These are phyloP conservation scores for Eurois occulta DNA, from an alignment of 2,888 invertebrate genomes.

Conservation along the genomic window DNA sequence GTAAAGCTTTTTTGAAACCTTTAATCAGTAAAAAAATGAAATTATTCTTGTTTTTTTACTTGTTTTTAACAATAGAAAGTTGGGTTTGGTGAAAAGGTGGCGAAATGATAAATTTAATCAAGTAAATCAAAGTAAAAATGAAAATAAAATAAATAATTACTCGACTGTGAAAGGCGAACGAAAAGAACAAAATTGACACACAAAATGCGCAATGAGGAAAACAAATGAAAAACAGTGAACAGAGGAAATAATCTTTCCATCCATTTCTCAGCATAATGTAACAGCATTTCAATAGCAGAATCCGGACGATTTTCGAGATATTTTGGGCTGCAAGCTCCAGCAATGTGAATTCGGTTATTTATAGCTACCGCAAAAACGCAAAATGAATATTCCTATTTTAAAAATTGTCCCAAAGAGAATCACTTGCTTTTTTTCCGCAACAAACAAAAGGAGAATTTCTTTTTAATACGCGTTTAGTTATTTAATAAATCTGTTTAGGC, in stretches of 20 bases:
- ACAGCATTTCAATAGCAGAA: conserved; percentile 19
- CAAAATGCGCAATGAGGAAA: conserved; percentile 6
- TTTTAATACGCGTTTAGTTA: neutral
- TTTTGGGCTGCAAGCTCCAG: conserved; percentile 18
- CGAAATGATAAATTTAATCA: neutral
- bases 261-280: conserved; percentile 20
- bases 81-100: neutral
- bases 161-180: neutral
- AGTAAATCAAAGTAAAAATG: neutral
- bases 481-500: conserved; percentile 4
- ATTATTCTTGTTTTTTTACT: neutral
- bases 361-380: neutral
- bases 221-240: conserved; percentile 2
- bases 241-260: conserved; percentile 9
- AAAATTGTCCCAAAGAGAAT: neutral
- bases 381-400: neutral
- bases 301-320: conserved; percentile 1
- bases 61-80: neutral
- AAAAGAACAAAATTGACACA: conserved; percentile 9
- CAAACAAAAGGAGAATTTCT: neutral
- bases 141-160: neutral
- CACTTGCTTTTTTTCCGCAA: neutral
- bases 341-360: neutral
- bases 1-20: neutral
- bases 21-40: neutral